Evolutionary conservation across 1,140 invertebrate genomes (phyloP), one percentile per base, ranked within the genome.

Genomic region (Drosophila trapezifrons): DNA sequence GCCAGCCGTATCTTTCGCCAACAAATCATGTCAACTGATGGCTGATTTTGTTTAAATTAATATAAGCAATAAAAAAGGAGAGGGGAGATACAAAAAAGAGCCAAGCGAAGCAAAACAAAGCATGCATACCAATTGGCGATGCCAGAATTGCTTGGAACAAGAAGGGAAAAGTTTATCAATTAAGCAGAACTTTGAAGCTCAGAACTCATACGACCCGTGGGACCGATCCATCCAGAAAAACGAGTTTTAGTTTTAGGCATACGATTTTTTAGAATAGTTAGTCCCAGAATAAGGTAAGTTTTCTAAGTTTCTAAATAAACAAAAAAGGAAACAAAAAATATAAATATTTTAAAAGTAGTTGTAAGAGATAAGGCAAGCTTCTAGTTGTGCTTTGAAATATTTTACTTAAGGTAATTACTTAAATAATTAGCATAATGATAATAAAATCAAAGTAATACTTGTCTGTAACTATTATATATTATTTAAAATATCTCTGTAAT

Each of bases 111-210:
- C 18, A 43, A 55, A 38, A 60, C 52, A 69, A 77, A 52, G 51
- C 51, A 63, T 78, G 78, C 78, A 71, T 70, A 70, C 59, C 62
- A 86, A 81, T 86, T 86, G 59, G 42, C 32, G n/a, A 40, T 35
- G 40, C 7, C 29, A 35, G 49, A 52, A 52, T 40, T 51, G 54
- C 42, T 42, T 57, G 52, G n/a, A 25, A 57, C 20, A 32, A 27
- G 67, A 65, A 59, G 29, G 25, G 18, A 38, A 49, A 70, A 69
- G 64, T 38, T 35, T 43, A 42, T 35, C 35, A 67, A 67, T 67
- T 67, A 52, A 67, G 12, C 29, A 62, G 29, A 62, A 40, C 32
- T n/a, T 27, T 59, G n/a, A 22, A 46, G 20, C 59, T 27, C 22
- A 43, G 2, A 27, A 40, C 29, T 38, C 64, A 67, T 40, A 49